Percentiles rank a stretch among this genome's conserved stretches.
Evolutionary conservation across 2,888 invertebrate species (phyloP).

Genomic region (Hylaea fasciaria): DNA sequence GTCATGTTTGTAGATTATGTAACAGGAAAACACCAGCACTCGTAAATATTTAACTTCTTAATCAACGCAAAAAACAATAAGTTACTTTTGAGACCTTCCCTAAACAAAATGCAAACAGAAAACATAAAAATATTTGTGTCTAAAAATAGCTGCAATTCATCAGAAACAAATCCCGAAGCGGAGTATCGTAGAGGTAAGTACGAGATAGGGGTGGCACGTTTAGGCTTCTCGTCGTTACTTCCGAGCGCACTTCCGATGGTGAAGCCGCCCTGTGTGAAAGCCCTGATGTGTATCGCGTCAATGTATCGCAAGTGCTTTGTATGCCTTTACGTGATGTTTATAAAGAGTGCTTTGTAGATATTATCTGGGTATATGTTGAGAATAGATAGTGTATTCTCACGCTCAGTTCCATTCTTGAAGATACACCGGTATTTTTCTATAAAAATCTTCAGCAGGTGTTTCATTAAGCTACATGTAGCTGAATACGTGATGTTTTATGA

Average conservation of each 20-base stretch:
- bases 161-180: slow-evolving; percentile 34
- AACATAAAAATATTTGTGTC: slow-evolving; percentile 25
- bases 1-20: background rate
- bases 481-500: no score
- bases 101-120: slow-evolving; percentile 13
- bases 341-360: slow-evolving; percentile 29
- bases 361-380: slow-evolving; percentile 5
- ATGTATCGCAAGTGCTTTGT: slow-evolving; percentile 34
- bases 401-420: background rate
- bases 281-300: slow-evolving; percentile 37
- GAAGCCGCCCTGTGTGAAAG: slow-evolving; percentile 35
- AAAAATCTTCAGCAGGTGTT: no score
- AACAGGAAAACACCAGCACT: slow-evolving; percentile 1
- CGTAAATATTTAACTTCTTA: slow-evolving; percentile 15
- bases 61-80: slow-evolving; percentile 4
- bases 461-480: no score
- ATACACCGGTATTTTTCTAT: no score
- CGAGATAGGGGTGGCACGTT: slow-evolving; percentile 39
- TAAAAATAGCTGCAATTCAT: slow-evolving; percentile 24
- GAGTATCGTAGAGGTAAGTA: slow-evolving; percentile 36
- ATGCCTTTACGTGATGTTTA: slow-evolving; percentile 33
- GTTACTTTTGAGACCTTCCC: slow-evolving; percentile 12
- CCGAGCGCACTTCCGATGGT: slow-evolving; percentile 57
- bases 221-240: slow-evolving; percentile 48
- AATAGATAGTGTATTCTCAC: slow-evolving; percentile 9